These are phyloP conservation scores for Toxotes chatareus DNA, from an alignment of 2,113 vertebrate genomes.

Conservation along the genomic window DNA sequence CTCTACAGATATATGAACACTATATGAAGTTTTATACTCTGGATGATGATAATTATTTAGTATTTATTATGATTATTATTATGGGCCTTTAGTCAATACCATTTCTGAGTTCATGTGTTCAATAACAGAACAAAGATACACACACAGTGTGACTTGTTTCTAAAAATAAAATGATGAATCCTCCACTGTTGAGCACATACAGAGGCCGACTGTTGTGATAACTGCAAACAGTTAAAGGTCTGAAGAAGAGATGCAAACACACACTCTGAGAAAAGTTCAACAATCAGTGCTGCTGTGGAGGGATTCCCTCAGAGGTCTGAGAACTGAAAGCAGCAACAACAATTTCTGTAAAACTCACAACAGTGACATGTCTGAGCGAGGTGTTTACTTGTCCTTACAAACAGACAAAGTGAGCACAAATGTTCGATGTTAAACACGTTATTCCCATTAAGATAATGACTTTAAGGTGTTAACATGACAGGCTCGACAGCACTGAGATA, in stretches of 20 bases:
- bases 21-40: no score
- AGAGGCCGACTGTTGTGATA: background rate
- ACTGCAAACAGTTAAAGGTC: background rate
- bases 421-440: background rate
- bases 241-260: constrained; percentile 1
- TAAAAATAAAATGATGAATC: background rate
- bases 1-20: no score
- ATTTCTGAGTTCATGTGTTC: background rate
- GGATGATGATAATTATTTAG: no score
- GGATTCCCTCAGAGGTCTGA: background rate
- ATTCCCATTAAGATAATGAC: constrained; percentile 34
- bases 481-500: background rate
- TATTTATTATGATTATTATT: background rate
- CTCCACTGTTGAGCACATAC: no score
- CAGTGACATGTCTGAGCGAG: background rate
- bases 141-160: no score
- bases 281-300: background rate
- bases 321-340: background rate
- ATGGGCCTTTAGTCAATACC: background rate
- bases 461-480: constrained; percentile 1
- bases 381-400: constrained; percentile 1
- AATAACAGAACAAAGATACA: no score
- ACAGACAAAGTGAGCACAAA: background rate
- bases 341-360: background rate
- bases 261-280: background rate